Evolutionary conservation across 2,888 invertebrate genomes (phyloP).

Genomic region (Drosophila melanocephala): DNA sequence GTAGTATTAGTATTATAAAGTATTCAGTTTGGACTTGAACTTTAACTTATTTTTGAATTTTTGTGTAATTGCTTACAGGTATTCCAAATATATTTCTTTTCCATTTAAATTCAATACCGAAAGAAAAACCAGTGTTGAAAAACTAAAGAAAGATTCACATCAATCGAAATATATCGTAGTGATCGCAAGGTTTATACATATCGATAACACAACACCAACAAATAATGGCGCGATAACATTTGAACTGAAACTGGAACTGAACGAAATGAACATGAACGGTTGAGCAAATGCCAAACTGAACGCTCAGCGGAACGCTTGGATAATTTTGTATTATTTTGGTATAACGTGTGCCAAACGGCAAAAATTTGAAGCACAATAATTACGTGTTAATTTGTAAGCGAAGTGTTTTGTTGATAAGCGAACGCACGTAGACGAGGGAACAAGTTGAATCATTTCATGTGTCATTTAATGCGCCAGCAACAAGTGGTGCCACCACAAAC

Average conservation of each 20-base stretch:
- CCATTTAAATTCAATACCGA: not conserved
- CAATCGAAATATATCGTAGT: not conserved
- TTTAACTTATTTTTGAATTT: not conserved
- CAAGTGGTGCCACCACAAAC: slow-evolving; percentile 68
- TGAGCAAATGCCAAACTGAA: slow-evolving; percentile 27
- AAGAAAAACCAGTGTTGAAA: not conserved
- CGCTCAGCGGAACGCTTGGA: slow-evolving; percentile 47
- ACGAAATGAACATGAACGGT: slow-evolving; percentile 21
- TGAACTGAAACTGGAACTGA: slow-evolving; percentile 21
- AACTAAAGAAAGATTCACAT: not conserved
- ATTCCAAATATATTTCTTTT: not conserved
- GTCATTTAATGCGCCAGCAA: slow-evolving; percentile 66
- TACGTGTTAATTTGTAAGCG: slow-evolving; percentile 46
- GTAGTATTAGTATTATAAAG: not conserved
- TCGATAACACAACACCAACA: slow-evolving; percentile 14
- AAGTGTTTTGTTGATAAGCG: slow-evolving; percentile 29
- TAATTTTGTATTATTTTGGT: slow-evolving; percentile 26
- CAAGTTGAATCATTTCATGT: slow-evolving; percentile 44
- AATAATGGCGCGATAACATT: slow-evolving; percentile 10
- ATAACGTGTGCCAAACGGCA: slow-evolving; percentile 34
- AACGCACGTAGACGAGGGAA: slow-evolving; percentile 20
- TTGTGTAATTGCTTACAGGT: not conserved
- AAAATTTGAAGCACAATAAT: slow-evolving; percentile 26
- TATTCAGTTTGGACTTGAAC: not conserved
- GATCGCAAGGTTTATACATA: not conserved